These are phyloP conservation scores for Chrysochloris asiatica DNA, from an alignment of 2,113 vertebrate genomes.

Conservation along the genomic window DNA sequence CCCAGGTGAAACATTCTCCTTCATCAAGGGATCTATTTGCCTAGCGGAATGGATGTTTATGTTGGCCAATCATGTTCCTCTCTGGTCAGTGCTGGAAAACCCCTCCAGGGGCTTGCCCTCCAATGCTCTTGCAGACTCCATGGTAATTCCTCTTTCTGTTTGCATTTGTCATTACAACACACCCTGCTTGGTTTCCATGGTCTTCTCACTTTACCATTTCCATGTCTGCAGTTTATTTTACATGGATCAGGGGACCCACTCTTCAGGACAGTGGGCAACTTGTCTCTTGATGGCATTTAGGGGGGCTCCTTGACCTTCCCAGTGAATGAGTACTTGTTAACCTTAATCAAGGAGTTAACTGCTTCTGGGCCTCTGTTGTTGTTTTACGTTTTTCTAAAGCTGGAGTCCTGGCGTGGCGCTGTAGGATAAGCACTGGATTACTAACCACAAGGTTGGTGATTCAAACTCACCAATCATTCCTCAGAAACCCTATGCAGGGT, in stretches of 20 bases:
- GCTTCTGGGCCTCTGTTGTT: not conserved
- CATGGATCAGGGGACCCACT: not conserved
- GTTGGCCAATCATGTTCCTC: slow-evolving; percentile 51
- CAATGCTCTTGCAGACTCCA: slow-evolving; percentile 8
- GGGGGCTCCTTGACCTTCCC: not conserved
- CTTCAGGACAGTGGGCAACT: not conserved
- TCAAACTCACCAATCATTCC: too few relatives aligned
- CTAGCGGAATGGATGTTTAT: slow-evolving; percentile 64
- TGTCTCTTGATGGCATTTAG: slow-evolving; percentile 22
- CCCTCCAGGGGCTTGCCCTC: not conserved
- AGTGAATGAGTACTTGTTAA: not conserved
- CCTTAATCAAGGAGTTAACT: not conserved
- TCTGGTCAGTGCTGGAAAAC: slow-evolving; percentile 52
- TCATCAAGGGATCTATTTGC: slow-evolving; percentile 41
- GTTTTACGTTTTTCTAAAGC: not conserved
- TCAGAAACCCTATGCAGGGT: too few relatives aligned
- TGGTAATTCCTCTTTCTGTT: slow-evolving; percentile 16
- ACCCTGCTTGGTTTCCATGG: not conserved
- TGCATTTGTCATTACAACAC: slow-evolving; percentile 35
- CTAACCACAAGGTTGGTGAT: too few relatives aligned
- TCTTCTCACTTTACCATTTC: not conserved
- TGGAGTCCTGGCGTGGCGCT: too few relatives aligned
- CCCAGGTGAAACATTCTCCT: slow-evolving; percentile 33
- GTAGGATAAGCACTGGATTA: too few relatives aligned
- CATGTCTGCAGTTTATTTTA: not conserved